A percentile compares a stretch with the other conserved stretches of the same genome.
Conservation (phyloP, 2,797 vertebrate genomes). For the Discoglossus pictus region DNA sequence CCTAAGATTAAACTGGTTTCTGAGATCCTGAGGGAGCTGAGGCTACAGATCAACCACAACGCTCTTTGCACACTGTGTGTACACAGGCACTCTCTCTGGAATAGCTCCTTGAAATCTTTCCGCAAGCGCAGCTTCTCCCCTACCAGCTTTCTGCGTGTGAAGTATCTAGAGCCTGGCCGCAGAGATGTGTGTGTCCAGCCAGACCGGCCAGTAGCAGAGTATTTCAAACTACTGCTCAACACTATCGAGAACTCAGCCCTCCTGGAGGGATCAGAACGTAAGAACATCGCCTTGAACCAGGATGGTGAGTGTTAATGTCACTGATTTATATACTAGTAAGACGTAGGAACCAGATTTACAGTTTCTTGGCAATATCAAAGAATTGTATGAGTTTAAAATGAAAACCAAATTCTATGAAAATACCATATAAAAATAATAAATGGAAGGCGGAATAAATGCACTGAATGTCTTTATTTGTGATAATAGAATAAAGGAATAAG, state of each 20-base stretch:
- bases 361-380: too few relatives aligned
- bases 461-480: too few relatives aligned
- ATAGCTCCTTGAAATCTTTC: conserved; percentile 79
- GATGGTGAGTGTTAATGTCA: conserved; percentile 81
- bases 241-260: conserved; percentile 80
- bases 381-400: too few relatives aligned
- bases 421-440: too few relatives aligned
- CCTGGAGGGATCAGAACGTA: conserved; percentile 84
- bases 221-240: conserved; percentile 79
- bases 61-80: conserved; percentile 63
- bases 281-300: conserved; percentile 83
- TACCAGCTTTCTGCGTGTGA: conserved; percentile 73
- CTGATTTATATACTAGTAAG: too few relatives aligned
- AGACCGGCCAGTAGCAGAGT: conserved; percentile 66
- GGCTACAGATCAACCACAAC: conserved; percentile 66
- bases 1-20: conserved; percentile 60
- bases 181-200: conserved; percentile 37
- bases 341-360: too few relatives aligned
- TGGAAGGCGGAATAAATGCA: too few relatives aligned
- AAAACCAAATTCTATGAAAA: too few relatives aligned
- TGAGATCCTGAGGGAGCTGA: conserved; percentile 70
- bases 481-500: too few relatives aligned
- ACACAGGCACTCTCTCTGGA: conserved; percentile 70
- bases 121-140: conserved; percentile 78
- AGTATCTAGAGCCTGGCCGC: conserved; percentile 61